phyloP scores from a whole-genome alignment of 1,140 invertebrate genomes.

The Platorchestia sp. region DNA sequence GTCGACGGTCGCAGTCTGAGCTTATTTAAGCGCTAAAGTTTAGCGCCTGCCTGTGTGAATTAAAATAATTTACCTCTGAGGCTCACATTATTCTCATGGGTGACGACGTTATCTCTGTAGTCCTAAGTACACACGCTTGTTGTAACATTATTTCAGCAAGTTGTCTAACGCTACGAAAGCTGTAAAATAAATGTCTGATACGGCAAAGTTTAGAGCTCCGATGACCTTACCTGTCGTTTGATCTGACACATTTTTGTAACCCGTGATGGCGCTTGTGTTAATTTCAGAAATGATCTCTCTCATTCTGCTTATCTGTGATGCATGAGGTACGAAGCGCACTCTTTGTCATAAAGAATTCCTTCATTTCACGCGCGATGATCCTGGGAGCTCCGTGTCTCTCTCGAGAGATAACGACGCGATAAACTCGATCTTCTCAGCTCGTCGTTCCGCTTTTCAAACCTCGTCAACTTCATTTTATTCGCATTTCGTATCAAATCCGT shows the following conservation, averaged over 20 bases:
- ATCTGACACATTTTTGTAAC: background rate
- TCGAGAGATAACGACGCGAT: background rate
- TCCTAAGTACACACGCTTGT: no score
- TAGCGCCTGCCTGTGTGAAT: no score
- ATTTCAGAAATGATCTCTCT: background rate
- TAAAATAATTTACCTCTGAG: no score
- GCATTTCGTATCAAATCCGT: background rate
- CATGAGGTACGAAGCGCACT: background rate
- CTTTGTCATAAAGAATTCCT: background rate
- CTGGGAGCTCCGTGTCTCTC: background rate
- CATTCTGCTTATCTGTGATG: background rate
- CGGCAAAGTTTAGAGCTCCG: background rate
- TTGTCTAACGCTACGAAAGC: background rate
- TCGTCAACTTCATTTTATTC: background rate
- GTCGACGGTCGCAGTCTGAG: no score
- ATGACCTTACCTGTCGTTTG: background rate
- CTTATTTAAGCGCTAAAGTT: no score
- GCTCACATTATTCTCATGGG: no score
- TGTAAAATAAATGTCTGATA: background rate
- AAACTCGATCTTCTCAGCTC: background rate
- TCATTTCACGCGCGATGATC: background rate
- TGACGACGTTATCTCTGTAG: no score
- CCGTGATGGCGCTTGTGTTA: background rate
- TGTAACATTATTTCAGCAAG: no score
- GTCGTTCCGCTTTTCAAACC: background rate